phyloP scores from a whole-genome alignment of 2,113 vertebrate genomes.

The Prinia subflava region DNA sequence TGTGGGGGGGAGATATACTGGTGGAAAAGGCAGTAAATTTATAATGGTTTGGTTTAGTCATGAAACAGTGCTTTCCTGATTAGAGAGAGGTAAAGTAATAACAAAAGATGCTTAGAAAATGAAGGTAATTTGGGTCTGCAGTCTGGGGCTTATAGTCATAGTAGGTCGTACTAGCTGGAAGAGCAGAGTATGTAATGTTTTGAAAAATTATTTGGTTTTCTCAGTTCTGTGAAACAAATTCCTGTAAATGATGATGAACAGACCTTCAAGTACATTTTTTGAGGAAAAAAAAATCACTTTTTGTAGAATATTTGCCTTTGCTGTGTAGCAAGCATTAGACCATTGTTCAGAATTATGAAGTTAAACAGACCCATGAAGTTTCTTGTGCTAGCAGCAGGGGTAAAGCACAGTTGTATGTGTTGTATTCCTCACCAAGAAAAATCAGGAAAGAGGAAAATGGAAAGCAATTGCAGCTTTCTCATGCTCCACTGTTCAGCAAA shows the following conservation, averaged over 20 bases:
- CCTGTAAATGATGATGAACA: background rate
- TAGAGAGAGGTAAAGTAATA: background rate
- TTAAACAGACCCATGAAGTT: background rate
- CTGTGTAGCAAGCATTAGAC: background rate
- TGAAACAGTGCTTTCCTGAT: background rate
- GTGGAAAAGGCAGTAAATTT: background rate
- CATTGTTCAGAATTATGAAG: rapidly evolving
- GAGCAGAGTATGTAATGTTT: rapidly evolving
- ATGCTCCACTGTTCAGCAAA: background rate
- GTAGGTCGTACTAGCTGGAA: background rate
- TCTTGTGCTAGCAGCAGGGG: background rate
- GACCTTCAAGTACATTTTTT: background rate
- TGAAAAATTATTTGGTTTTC: background rate
- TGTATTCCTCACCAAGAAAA: background rate
- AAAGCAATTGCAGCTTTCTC: background rate
- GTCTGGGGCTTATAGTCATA: background rate
- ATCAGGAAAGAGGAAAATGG: background rate
- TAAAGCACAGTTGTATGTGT: background rate
- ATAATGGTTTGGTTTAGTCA: background rate
- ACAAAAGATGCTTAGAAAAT: background rate
- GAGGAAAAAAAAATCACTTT: background rate
- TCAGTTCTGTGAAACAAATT: background rate
- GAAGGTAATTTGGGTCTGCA: background rate
- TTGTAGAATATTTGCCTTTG: background rate
- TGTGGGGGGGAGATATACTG: background rate